Percentiles rank a stretch among this genome's conserved stretches.
These are phyloP conservation scores for Acholoe squamosa DNA, from an alignment of 2,888 invertebrate species.

Conservation along the genomic window DNA sequence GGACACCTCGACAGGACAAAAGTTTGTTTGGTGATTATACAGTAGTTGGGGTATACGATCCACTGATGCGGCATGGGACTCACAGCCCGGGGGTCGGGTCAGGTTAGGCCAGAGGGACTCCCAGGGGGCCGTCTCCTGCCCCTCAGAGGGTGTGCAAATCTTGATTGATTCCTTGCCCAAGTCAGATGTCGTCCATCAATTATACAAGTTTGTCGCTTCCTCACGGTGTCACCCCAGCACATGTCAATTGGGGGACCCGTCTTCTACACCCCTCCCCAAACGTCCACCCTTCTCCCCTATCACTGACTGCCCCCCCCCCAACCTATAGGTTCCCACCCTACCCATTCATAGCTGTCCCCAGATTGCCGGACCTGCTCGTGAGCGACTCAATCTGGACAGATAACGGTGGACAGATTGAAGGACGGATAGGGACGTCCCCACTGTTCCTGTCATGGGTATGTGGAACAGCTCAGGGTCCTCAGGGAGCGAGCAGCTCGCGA, in stretches of 20 bases:
- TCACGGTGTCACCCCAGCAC: conserved; percentile 51
- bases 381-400: conserved; percentile 43
- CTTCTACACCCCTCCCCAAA: not conserved
- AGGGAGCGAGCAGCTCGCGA: conserved; percentile 31
- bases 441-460: not conserved
- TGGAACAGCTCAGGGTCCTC: not conserved
- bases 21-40: conserved; percentile 39
- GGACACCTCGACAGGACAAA: conserved; percentile 17
- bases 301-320: too few species aligned
- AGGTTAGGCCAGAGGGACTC: conserved; percentile 24
- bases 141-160: conserved; percentile 42
- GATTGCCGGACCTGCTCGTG: conserved; percentile 30
- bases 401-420: conserved; percentile 7
- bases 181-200: conserved; percentile 61
- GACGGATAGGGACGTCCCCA: not conserved
- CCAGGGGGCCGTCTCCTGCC: not conserved
- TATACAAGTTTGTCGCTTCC: conserved; percentile 52
- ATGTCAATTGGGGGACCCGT: conserved; percentile 24
- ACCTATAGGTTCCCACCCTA: not conserved
- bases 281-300: not conserved
- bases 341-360: not conserved
- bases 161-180: conserved; percentile 59
- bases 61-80: not conserved
- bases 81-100: conserved; percentile 31
- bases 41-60: conserved; percentile 15